phyloP scores from a whole-genome alignment of 2,888 invertebrate genomes.

The Eupithecia exiguata region DNA sequence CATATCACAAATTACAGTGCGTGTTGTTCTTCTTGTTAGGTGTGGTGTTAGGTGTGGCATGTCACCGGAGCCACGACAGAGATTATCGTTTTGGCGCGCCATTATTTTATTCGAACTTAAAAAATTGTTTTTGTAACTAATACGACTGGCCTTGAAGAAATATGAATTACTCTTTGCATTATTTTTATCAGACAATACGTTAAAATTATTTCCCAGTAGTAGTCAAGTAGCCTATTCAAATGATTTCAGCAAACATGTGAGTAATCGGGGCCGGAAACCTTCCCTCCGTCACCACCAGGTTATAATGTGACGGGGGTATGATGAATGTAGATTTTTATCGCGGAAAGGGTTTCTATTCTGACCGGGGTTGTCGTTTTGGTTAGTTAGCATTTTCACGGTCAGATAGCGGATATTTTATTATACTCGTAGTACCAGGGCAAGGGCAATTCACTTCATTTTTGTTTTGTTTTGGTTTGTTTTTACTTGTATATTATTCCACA shows the following conservation, averaged over 20 bases:
- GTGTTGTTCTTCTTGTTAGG: no score
- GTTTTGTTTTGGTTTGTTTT: not conserved
- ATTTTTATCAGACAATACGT: no score
- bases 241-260: slow-evolving; percentile 26
- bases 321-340: slow-evolving; percentile 43
- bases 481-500: not conserved
- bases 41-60: no score
- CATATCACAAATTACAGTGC: no score
- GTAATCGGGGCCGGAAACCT: slow-evolving; percentile 26
- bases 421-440: not conserved
- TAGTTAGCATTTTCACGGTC: slow-evolving; percentile 18
- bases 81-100: no score
- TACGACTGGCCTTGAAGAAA: no score
- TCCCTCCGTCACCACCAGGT: slow-evolving; percentile 38
- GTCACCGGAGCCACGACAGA: no score
- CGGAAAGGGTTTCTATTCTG: slow-evolving; percentile 17
- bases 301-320: slow-evolving; percentile 35
- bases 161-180: no score
- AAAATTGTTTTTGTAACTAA: no score
- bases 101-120: no score
- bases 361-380: slow-evolving; percentile 16
- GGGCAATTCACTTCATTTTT: not conserved
- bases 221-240: no score
- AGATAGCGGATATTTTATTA: slow-evolving; percentile 7
- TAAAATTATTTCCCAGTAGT: no score